phyloP scores from a whole-genome alignment of 1,140 invertebrate genomes.

The Diplogasteroides magnus region DNA sequence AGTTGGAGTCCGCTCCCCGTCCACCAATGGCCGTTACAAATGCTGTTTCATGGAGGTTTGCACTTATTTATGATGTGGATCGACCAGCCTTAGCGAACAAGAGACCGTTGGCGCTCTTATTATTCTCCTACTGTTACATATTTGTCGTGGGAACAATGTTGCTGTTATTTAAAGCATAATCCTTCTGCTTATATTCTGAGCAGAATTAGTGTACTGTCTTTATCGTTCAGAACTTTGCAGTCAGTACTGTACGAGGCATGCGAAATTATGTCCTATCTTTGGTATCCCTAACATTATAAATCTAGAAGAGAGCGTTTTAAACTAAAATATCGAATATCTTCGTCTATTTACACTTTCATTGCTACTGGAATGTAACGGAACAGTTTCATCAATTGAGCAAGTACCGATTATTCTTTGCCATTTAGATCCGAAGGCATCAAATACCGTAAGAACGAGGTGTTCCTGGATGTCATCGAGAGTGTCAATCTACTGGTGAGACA shows the following conservation, averaged over 20 bases:
- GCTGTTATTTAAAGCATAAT: no score
- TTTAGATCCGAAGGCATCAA: slow-evolving; percentile 85
- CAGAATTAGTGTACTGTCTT: no score
- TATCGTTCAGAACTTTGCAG: no score
- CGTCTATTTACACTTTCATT: background rate
- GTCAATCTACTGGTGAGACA: slow-evolving; percentile 78
- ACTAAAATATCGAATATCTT: background rate
- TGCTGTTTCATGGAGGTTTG: slow-evolving; percentile 87
- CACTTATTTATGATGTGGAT: background rate
- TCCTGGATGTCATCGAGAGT: slow-evolving; percentile 98
- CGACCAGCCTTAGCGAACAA: background rate
- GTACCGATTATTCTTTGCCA: no score
- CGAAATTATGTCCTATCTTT: no score
- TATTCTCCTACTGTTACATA: no score
- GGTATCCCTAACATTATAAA: no score
- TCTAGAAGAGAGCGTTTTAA: no score
- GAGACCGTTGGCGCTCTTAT: background rate
- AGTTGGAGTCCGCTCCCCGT: slow-evolving; percentile 82
- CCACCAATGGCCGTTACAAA: slow-evolving; percentile 98
- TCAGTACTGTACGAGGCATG: no score
- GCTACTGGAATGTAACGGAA: background rate
- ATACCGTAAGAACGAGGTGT: slow-evolving; percentile 99
- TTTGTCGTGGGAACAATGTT: no score
- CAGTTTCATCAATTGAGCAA: background rate
- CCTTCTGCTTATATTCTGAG: no score